Conservation (phyloP, 2,113 vertebrate genomes). For the Chaetops frenatus region DNA sequence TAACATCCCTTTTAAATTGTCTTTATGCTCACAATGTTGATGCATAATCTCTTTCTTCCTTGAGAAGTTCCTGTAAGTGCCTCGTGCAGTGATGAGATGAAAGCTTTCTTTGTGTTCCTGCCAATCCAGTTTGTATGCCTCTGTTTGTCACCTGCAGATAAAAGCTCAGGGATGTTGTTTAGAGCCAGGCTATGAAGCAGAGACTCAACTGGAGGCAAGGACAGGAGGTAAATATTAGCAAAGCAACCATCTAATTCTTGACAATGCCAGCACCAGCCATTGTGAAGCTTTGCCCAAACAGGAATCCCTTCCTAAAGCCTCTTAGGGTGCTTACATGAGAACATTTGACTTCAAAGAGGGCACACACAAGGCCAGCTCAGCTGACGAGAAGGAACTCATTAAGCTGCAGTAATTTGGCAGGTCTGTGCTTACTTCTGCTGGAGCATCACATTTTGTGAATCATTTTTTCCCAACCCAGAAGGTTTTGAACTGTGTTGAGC, state of each 20-base stretch:
- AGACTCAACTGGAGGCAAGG: background rate
- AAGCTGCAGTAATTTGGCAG: constrained; percentile 2
- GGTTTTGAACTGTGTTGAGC: background rate
- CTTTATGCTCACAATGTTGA: constrained; percentile 66
- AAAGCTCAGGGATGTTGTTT: constrained; percentile 43
- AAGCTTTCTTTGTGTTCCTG: constrained; percentile 62
- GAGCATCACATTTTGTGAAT: background rate
- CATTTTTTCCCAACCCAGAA: background rate
- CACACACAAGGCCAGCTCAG: background rate
- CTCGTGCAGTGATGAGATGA: constrained; percentile 55
- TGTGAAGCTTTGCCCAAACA: constrained; percentile 5
- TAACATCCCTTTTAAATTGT: constrained; percentile 68
- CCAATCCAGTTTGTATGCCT: constrained; percentile 57
- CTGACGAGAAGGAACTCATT: background rate
- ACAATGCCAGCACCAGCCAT: background rate
- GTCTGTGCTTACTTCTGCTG: background rate
- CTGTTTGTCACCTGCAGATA: constrained; percentile 62
- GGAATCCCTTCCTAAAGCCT: background rate
- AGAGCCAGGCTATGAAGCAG: background rate
- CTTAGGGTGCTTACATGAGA: background rate
- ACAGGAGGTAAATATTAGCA: constrained; percentile 22
- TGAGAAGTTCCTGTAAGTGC: constrained; percentile 57
- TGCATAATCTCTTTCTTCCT: constrained; percentile 61
- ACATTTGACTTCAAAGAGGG: background rate
- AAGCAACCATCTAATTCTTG: constrained; percentile 12